Base-by-base conservation (phyloP, 2,113 vertebrate species). In the Brachyistius frenatus region DNA sequence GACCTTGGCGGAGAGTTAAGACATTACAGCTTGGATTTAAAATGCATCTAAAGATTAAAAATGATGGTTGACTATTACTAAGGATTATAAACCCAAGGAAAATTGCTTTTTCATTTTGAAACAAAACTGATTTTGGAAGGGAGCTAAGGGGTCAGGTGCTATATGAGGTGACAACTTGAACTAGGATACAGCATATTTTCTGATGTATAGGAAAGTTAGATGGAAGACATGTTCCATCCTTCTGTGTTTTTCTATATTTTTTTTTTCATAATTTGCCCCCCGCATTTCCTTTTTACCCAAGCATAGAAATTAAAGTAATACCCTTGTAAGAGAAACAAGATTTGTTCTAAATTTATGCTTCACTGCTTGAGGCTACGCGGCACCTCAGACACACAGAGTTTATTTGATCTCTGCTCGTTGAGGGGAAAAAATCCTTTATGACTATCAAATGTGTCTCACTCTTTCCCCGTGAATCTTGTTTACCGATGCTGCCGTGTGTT, bases 11-110 rank as follows among this genome's bases (percentile, higher is more conserved):
- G 81, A 94, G 95, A 96, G 95, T 95, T 96, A 95, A 95, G 94
- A 95, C 93, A 95, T 94, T 95, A 94, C 93, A 76, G 94, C 92
- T 92, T 94, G 92, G 95, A 96, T 96, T 95, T 94, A 94, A 95
- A 95, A 95, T 94, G 93, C 95, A 95, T 95, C 94, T 94, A 94
- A 95, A 96, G 95, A 96, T 96, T 96, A 95, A 95, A 95, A 94
- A 94, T 95, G 92, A 94, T 94, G 93, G 92, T 93, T 92, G 88
- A 95, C 93, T 95, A 94, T 95, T 95, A 94, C 90, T 73, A 86
- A 93, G 94, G 95, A 95, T 95, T 95, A 95, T 96, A 94, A 94
- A 93, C 35, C 90, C 88, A 94, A 94, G 92, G 93, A 95, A 95
- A 95, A 95, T 95, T 95, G 94, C 93, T 95, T 95, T 95, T 95